These are phyloP conservation scores for Capromys pilorides DNA, from an alignment of 2,797 vertebrate species.

Conservation along the genomic window DNA sequence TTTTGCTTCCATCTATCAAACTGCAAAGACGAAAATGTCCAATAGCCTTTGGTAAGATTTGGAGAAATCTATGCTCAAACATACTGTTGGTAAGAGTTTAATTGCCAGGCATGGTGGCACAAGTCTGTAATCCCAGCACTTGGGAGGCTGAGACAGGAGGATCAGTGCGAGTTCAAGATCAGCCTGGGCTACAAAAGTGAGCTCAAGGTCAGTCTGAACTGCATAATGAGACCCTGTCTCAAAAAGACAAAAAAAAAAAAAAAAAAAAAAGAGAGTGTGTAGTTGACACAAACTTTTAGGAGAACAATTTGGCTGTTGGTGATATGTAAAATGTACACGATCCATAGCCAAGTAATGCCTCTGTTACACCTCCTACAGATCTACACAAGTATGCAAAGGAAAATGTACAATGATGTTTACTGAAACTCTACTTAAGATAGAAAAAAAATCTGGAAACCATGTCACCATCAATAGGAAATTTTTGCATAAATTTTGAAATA, in stretches of 20 bases:
- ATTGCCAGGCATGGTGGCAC: no score
- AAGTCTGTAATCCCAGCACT: no score
- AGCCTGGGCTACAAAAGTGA: no score
- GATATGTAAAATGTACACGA: conserved; percentile 22
- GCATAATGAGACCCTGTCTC: no score
- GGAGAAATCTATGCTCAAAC: conserved; percentile 10
- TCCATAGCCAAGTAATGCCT: conserved; percentile 12
- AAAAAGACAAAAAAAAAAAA: no score
- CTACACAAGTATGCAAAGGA: conserved; percentile 26
- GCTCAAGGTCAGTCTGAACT: no score
- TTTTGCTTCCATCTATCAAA: neutral
- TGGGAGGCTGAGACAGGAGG: no score
- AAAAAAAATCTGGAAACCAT: neutral
- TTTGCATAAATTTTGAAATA: conserved; percentile 1
- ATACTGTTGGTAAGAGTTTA: neutral
- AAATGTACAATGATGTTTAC: conserved; percentile 29
- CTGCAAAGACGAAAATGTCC: conserved; percentile 11
- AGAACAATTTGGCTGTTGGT: conserved; percentile 36
- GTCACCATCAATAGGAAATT: conserved; percentile 3
- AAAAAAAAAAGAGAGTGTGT: no score
- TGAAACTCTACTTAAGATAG: neutral
- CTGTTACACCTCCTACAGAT: conserved; percentile 2
- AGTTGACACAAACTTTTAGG: conserved; percentile 45
- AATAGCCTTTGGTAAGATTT: neutral
- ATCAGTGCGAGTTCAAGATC: no score